Base-by-base conservation (phyloP, 2,888 invertebrate genomes). In the Choristoneura rosaceana region DNA sequence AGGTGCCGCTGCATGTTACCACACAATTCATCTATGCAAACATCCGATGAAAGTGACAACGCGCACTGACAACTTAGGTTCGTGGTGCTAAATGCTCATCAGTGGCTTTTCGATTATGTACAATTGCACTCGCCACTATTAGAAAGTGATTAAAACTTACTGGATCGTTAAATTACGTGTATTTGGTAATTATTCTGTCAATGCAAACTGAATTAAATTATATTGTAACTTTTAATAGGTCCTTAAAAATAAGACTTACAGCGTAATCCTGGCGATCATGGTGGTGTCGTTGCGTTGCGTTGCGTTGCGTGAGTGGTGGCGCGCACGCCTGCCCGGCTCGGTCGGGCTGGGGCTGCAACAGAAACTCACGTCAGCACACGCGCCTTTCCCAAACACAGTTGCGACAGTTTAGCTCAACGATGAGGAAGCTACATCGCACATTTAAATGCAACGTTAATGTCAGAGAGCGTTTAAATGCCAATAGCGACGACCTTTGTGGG, bases 401-500 rank as follows among this genome's bases (percentile, higher is more conserved):
- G 92, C 93, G 90, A 93, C 92, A 93, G 89, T 90, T 86, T 89
- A 89, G 89, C 89, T 92, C 89, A 89, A 92, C 89, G 86, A 38
- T 38, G 38, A 92, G 93, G 93, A 93, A 92, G 93, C 92, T 90
- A 91, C 91, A 91, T 90, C 91, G 87, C 89, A 90, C 88, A 88
- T 90, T 90, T 89, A 90, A 90, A 92, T 92, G 93, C 93, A 93
- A 91, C 91, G 87, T 87, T 93, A 94, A 94, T 93, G 93, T 92
- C 93, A 94, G 89, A 92, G 92, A 92, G 91, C 91, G 91, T 85
- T 90, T 91, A 93, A 93, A 94, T 94, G 93, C 92, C 93, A 93
- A 92, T 92, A 92, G 87, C 86, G 90, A 84, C 90, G 93, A 94
- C 93, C 93, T 94, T 94, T 93, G 85, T 87, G 82, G 82, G 81